phyloP scores from a whole-genome alignment of 2,888 invertebrate genomes.

The Coelinius sp. region DNA sequence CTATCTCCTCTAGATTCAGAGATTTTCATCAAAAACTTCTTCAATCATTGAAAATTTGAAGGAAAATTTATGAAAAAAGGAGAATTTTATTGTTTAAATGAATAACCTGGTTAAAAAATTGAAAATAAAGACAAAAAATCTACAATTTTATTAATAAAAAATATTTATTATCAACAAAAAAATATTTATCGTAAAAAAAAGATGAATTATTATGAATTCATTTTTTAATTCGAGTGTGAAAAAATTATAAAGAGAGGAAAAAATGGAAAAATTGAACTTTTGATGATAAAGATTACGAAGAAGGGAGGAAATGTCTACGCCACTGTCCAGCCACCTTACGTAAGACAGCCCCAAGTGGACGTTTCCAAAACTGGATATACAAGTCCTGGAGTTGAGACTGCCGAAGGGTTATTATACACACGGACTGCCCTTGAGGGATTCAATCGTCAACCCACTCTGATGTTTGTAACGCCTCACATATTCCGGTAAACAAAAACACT shows the following conservation, averaged over 20 bases:
- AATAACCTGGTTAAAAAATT: too few relatives aligned
- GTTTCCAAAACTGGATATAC: slow-evolving; percentile 61
- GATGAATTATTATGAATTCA: too few relatives aligned
- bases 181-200: too few relatives aligned
- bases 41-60: too few relatives aligned
- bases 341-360: slow-evolving; percentile 41
- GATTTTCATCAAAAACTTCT: too few relatives aligned
- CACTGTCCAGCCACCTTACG: slow-evolving; percentile 44
- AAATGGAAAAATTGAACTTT: neutral
- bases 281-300: neutral
- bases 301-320: slow-evolving; percentile 26
- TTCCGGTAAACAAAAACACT: slow-evolving; percentile 2
- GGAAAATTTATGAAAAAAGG: too few relatives aligned
- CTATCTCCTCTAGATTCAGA: too few relatives aligned
- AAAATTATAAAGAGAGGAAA: neutral
- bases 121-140: too few relatives aligned
- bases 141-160: too few relatives aligned
- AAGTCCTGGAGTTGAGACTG: slow-evolving; percentile 52
- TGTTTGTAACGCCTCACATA: neutral
- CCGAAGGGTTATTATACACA: slow-evolving; percentile 26
- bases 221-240: neutral
- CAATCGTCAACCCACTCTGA: slow-evolving; percentile 10
- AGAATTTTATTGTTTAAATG: too few relatives aligned
- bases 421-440: neutral
- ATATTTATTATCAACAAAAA: too few relatives aligned